Percentiles rank a stretch among this genome's conserved stretches.
These are phyloP conservation scores for Holacanthella duospinosa DNA, from an alignment of 2,888 invertebrate species.

Conservation along the genomic window DNA sequence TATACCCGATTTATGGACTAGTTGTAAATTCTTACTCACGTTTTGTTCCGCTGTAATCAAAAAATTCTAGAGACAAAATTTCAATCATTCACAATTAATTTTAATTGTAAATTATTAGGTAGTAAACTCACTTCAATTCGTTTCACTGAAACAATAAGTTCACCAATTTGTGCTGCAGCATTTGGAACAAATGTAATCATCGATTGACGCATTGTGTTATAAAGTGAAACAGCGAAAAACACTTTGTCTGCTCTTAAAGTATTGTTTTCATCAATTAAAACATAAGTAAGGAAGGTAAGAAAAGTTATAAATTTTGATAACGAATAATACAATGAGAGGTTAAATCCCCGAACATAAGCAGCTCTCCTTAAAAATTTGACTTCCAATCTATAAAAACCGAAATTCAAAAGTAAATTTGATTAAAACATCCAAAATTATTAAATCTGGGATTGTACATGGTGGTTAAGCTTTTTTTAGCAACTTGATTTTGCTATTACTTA, in stretches of 20 bases:
- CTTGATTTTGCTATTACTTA: too few relatives aligned
- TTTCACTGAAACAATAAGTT: slow-evolving; percentile 62
- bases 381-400: slow-evolving; percentile 45
- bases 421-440: too few relatives aligned
- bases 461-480: too few relatives aligned
- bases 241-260: slow-evolving; percentile 59
- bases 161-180: slow-evolving; percentile 67
- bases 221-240: slow-evolving; percentile 82
- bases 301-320: slow-evolving; percentile 74
- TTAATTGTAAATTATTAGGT: not conserved
- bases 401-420: not conserved
- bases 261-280: slow-evolving; percentile 46
- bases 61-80: slow-evolving; percentile 5
- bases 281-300: slow-evolving; percentile 64
- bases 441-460: too few relatives aligned
- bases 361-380: slow-evolving; percentile 54
- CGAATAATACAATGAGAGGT: slow-evolving; percentile 54
- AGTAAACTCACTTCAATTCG: slow-evolving; percentile 49
- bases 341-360: slow-evolving; percentile 54
- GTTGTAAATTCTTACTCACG: not conserved
- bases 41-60: slow-evolving; percentile 10
- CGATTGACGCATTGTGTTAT: slow-evolving; percentile 72
- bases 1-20: not conserved
- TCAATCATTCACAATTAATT: not conserved
- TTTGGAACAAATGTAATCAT: slow-evolving; percentile 81